Percentiles rank a stretch among this genome's conserved stretches.
Conservation (phyloP, 1,140 invertebrate species). For the Hetaerina americana region DNA sequence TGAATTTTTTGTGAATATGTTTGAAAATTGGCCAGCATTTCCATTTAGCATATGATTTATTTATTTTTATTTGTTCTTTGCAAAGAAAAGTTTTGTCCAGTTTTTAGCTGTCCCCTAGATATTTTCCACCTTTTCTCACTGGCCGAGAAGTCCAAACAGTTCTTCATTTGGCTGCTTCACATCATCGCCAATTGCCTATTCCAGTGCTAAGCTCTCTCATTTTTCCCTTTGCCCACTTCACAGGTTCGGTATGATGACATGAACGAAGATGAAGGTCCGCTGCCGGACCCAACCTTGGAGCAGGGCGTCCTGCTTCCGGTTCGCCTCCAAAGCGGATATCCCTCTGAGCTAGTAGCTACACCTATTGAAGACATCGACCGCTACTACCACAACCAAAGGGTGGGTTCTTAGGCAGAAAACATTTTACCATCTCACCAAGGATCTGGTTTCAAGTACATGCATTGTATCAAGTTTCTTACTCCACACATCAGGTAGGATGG, state of each 20-base stretch:
- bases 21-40: not conserved
- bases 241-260: constrained; percentile 90
- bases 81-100: not conserved
- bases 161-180: too few relatives aligned
- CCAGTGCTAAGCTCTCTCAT: too few relatives aligned
- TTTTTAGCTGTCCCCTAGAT: not conserved
- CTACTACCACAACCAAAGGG: constrained; percentile 83
- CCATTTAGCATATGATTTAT: not conserved
- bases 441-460: too few relatives aligned
- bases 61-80: constrained; percentile 22
- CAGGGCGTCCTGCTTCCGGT: constrained; percentile 81
- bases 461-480: too few relatives aligned
- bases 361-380: constrained; percentile 92
- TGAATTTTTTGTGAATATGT: constrained; percentile 1
- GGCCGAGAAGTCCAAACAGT: too few relatives aligned
- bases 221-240: too few relatives aligned
- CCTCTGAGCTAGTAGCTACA: constrained; percentile 78
- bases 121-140: not conserved
- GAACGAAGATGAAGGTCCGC: constrained; percentile 89
- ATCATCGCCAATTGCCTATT: too few relatives aligned
- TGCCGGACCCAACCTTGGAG: constrained; percentile 84
- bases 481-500: too few relatives aligned
- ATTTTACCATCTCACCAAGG: too few relatives aligned
- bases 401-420: too few relatives aligned
- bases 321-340: constrained; percentile 77